Conservation (phyloP, 2,797 vertebrate genomes). For the Gymnocypris eckloni region DNA sequence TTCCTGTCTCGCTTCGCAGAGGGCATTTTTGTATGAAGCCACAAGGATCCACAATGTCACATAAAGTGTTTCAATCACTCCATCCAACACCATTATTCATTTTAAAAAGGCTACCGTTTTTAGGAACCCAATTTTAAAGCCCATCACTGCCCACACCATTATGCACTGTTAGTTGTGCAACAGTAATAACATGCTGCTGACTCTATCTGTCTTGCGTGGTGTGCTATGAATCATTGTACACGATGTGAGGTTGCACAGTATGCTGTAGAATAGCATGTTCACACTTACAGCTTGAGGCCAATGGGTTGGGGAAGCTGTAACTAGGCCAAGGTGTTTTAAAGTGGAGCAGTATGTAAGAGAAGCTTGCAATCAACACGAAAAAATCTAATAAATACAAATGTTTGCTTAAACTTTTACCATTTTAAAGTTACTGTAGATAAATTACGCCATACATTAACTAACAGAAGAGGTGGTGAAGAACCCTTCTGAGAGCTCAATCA, state of each 20-base stretch:
- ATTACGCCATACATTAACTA: background rate
- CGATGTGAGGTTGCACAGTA: background rate
- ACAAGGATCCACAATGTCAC: background rate
- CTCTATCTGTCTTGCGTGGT: background rate
- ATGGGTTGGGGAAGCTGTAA: background rate
- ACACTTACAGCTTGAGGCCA: slow-evolving; percentile 22
- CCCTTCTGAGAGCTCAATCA: background rate
- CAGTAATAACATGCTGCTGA: background rate
- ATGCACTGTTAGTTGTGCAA: too few species aligned
- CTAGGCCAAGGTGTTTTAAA: slow-evolving; percentile 19
- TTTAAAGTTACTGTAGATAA: background rate
- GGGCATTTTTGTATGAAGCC: background rate
- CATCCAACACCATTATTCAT: background rate
- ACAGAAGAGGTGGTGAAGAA: background rate
- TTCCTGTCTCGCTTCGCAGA: background rate
- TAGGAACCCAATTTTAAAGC: background rate
- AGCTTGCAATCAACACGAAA: background rate
- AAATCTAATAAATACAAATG: background rate
- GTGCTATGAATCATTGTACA: slow-evolving; percentile 16
- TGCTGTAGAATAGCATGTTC: background rate
- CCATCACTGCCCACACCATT: background rate
- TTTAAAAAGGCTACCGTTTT: background rate
- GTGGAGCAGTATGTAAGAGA: background rate
- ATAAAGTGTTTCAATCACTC: background rate
- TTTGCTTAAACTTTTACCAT: background rate